phyloP scores from a whole-genome alignment of 2,113 vertebrate genomes.

The Helogale parvula region DNA sequence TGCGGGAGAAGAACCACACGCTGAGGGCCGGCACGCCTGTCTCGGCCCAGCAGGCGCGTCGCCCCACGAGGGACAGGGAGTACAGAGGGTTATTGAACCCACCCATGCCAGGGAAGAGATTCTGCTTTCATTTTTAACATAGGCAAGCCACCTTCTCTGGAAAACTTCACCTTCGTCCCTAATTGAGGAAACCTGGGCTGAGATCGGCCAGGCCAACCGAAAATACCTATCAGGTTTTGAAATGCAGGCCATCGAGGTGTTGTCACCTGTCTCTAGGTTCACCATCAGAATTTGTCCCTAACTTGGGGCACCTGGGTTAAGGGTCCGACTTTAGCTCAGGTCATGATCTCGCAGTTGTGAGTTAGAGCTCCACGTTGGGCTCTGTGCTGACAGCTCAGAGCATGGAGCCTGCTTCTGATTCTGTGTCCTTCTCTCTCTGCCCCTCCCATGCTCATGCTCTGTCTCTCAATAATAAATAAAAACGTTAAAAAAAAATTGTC shows the following conservation, averaged over 20 bases:
- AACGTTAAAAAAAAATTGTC: not conserved
- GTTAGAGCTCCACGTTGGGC: too few relatives aligned
- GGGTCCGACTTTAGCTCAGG: too few relatives aligned
- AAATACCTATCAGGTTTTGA: constrained; percentile 35
- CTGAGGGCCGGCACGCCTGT: not conserved
- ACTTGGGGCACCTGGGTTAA: too few relatives aligned
- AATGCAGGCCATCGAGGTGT: not conserved
- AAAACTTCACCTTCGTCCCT: not conserved
- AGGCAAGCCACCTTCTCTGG: not conserved
- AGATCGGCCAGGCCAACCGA: not conserved
- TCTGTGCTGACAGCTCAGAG: too few relatives aligned
- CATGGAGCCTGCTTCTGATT: too few relatives aligned
- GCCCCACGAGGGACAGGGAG: not conserved
- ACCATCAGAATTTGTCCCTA: not conserved
- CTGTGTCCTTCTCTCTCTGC: too few relatives aligned
- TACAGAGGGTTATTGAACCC: not conserved
- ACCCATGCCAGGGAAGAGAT: not conserved
- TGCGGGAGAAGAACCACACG: not conserved
- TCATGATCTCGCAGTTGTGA: too few relatives aligned
- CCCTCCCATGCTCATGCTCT: too few relatives aligned
- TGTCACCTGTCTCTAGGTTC: not conserved
- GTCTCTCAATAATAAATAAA: too few relatives aligned
- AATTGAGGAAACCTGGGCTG: not conserved
- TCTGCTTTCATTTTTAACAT: not conserved
- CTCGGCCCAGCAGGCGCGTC: not conserved